These are phyloP conservation scores for Amblyjoppa fuscipennis DNA, from an alignment of 2,888 invertebrate species.

Conservation along the genomic window DNA sequence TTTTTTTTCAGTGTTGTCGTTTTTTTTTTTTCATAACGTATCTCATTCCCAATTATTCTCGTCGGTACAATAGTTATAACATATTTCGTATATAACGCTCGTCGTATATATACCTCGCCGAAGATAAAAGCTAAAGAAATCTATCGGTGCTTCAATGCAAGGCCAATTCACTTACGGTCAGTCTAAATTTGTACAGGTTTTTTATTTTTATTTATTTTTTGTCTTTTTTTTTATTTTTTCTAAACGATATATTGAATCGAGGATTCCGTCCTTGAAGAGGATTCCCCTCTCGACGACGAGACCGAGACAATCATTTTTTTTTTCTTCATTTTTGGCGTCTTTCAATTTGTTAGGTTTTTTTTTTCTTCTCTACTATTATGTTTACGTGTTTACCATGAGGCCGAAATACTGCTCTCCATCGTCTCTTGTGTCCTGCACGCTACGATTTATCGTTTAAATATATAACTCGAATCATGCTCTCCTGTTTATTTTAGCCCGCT, in stretches of 20 bases:
- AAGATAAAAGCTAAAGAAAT: conserved; percentile 63
- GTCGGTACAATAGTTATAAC: conserved; percentile 47
- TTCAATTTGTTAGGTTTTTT: conserved; percentile 27
- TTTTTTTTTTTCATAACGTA: conserved; percentile 39
- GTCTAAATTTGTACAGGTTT: conserved; percentile 70
- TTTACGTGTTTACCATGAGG: conserved; percentile 47
- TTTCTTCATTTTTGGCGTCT: conserved; percentile 25
- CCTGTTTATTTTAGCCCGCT: conserved; percentile 56
- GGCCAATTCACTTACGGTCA: conserved; percentile 71
- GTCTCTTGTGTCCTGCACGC: conserved; percentile 58
- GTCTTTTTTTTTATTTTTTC: conserved; percentile 36
- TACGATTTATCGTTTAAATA: conserved; percentile 51
- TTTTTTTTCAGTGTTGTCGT: conserved; percentile 42
- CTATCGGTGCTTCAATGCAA: conserved; percentile 69
- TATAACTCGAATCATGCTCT: conserved; percentile 49
- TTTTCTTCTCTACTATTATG: conserved; percentile 27
- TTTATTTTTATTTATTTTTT: conserved; percentile 36
- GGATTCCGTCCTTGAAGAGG: conserved; percentile 29
- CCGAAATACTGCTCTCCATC: conserved; percentile 52
- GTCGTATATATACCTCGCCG: conserved; percentile 39
- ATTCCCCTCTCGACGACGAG: conserved; percentile 56
- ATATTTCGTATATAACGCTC: conserved; percentile 41
- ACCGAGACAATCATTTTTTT: conserved; percentile 52
- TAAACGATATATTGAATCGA: conserved; percentile 58
- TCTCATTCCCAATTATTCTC: conserved; percentile 44